These are phyloP conservation scores for Sander lucioperca DNA, from an alignment of 2,113 vertebrate genomes.

Conservation along the genomic window DNA sequence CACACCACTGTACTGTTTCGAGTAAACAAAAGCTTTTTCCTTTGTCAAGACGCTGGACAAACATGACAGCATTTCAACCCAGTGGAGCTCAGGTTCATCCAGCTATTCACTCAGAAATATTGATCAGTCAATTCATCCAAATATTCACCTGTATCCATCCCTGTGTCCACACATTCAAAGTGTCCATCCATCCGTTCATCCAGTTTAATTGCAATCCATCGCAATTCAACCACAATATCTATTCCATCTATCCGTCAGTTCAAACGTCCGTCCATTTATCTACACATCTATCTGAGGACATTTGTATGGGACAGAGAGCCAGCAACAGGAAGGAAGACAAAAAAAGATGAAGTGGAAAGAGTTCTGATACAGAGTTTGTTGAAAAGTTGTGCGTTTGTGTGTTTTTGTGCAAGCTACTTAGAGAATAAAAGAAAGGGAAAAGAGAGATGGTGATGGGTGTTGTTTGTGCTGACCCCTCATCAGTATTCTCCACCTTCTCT, in stretches of 20 bases:
- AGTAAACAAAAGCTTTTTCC: background rate
- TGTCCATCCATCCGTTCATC: conserved; percentile 20
- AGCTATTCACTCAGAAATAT: conserved; percentile 23
- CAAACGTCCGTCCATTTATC: background rate
- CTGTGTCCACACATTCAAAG: background rate
- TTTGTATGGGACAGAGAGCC: background rate
- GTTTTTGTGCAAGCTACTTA: background rate
- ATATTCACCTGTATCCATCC: conserved; percentile 3
- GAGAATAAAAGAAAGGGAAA: background rate
- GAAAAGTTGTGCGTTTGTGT: conserved; percentile 4
- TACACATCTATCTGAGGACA: background rate
- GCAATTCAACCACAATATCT: conserved; percentile 8
- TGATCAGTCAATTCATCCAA: conserved; percentile 22
- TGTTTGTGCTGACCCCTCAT: conserved; percentile 53
- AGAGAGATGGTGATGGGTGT: background rate
- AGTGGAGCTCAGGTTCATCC: background rate
- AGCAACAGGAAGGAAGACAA: too few species aligned
- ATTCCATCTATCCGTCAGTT: conserved; percentile 15
- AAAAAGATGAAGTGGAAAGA: background rate
- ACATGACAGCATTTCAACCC: background rate
- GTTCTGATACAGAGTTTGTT: background rate
- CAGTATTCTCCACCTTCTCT: conserved; percentile 36
- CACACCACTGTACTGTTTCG: background rate
- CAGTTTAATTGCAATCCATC: conserved; percentile 16
- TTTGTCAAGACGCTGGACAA: background rate